Conservation (phyloP, 2,113 vertebrate genomes). For the Athene cunicularia region DNA sequence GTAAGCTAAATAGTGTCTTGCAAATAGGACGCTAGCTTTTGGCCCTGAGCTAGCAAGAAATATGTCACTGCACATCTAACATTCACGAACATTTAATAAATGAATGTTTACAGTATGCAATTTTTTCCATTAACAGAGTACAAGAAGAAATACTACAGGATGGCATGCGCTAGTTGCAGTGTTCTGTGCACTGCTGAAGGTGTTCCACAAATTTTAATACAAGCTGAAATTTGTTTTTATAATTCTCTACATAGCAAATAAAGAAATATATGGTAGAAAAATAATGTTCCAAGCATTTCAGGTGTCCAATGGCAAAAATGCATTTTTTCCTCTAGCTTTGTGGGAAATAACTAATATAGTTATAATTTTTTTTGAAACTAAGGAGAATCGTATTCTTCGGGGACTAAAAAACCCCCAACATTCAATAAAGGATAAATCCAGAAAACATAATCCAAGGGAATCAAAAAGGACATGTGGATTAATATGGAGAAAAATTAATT, state of each 20-base stretch:
- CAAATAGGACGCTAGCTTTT: not conserved
- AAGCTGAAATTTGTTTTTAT: not conserved
- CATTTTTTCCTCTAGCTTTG: not conserved
- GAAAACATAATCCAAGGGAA: constrained; percentile 5
- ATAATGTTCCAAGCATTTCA: not conserved
- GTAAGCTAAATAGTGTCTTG: not conserved
- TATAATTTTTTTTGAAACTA: not conserved
- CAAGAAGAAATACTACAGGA: not conserved
- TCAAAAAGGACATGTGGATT: constrained; percentile 8
- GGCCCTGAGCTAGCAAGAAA: not conserved
- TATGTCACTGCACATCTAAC: not conserved
- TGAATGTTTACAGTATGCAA: not conserved
- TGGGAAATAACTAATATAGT: not conserved
- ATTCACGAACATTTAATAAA: not conserved
- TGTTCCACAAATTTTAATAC: not conserved
- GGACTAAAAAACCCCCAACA: not conserved
- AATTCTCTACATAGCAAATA: not conserved
- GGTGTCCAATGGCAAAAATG: not conserved
- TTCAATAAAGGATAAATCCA: constrained; percentile 11
- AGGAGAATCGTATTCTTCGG: not conserved
- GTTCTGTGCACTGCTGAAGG: not conserved
- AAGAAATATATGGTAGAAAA: not conserved
- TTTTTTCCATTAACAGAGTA: not conserved
- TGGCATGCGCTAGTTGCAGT: not conserved
- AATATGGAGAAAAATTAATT: constrained; percentile 16